phyloP scores from a whole-genome alignment of 2,113 vertebrate genomes.

The Sturnus vulgaris region DNA sequence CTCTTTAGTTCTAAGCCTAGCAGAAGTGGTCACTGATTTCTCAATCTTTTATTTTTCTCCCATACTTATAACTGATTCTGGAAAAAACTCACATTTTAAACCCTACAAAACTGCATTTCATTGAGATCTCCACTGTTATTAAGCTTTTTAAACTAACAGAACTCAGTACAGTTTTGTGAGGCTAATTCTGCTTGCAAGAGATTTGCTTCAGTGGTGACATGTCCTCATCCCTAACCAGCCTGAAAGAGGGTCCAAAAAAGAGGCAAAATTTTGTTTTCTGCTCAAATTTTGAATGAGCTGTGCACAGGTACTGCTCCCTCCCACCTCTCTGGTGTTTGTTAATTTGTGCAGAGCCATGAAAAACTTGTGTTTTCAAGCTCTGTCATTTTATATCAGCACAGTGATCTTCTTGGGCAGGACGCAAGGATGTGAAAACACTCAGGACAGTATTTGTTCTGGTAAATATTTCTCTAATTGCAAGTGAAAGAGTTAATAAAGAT shows the following conservation, averaged over 20 bases:
- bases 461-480: not conserved
- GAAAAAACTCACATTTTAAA: not conserved
- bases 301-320: fast-evolving
- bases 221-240: not conserved
- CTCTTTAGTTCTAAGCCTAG: not conserved
- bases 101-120: not conserved
- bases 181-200: not conserved
- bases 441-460: not conserved
- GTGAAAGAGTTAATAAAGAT: not conserved
- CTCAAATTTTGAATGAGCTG: not conserved
- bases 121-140: not conserved
- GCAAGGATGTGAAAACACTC: not conserved
- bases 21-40: not conserved
- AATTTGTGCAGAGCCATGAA: not conserved
- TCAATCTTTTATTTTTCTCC: not conserved
- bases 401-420: not conserved
- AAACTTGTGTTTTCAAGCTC: not conserved
- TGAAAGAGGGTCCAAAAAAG: not conserved
- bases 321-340: not conserved
- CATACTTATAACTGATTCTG: not conserved
- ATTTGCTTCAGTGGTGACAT: not conserved
- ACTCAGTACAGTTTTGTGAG: not conserved
- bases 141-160: not conserved
- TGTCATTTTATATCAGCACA: not conserved
- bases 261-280: no score